Evolutionary conservation across 2,113 vertebrate species (phyloP), one percentile per base, ranked within the genome.

Genomic region (Hypocryptadius cinnamomeus): DNA sequence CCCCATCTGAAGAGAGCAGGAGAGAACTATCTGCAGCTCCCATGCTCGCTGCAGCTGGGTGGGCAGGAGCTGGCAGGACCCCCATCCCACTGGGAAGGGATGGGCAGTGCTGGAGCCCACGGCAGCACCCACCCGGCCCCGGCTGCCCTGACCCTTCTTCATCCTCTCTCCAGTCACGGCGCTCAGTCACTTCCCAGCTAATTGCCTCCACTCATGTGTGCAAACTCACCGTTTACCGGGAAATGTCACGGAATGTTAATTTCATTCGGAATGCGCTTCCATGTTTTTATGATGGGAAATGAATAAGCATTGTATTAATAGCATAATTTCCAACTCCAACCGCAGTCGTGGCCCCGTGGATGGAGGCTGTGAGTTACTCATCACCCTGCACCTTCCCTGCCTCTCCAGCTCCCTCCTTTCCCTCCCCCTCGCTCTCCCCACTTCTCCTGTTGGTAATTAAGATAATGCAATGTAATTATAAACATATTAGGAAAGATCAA

Each of bases 231-330:
- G 59, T 96, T 97, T 97, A 96, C 86, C 70, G 87, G 93, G 68
- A 97, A 97, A 97, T 95, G 97, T 96, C 95, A 97, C 25, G 37
- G 97, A 97, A 98, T 98, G 97, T 96, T 98, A 97, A 98, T 98
- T 97, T 97, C 95, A 82, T 79, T 96, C 91, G 24, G 90, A 97
- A 95, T 35, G 82, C 5, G 25, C 70, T 94, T 95, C 87, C 65
- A 66, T 96, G 82, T 82, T 86, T 89, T 91, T 44, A 92, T 89
- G 89, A 84, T 90, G 85, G 51, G 89, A 93, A 97, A 96, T 93
- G 94, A 97, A 95, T 95, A 95, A 96, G 95, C 74, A 87, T 92
- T 91, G 86, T 96, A 97, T 97, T 97, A 97, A 97, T 85, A 93
- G 92, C 94, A 70, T 44, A n/a, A 27, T 91, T 97, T 84, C 89